phyloP scores from a whole-genome alignment of 1,140 invertebrate genomes.

The Camponotus pennsylvanicus region DNA sequence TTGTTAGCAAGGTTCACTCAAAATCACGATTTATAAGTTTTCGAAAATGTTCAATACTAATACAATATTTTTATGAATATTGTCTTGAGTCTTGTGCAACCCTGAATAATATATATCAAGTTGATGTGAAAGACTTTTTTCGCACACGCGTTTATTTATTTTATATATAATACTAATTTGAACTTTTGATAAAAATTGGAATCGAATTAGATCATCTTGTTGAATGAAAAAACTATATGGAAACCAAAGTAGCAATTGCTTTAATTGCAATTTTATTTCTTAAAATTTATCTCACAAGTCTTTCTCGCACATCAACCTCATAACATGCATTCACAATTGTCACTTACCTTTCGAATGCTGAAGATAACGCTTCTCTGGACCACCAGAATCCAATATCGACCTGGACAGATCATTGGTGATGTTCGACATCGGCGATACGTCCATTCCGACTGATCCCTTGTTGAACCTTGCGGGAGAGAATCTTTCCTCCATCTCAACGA shows the following conservation, averaged over 20 bases:
- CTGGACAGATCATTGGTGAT: slow-evolving; percentile 71
- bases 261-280: not conserved
- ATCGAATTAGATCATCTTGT: not conserved
- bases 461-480: not conserved
- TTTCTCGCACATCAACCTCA: not conserved
- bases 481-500: slow-evolving; percentile 38
- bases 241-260: not conserved
- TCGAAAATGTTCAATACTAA: no score
- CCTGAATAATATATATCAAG: no score
- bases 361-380: not conserved
- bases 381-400: slow-evolving; percentile 61
- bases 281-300: not conserved
- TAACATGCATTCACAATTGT: not conserved
- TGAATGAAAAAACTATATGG: not conserved
- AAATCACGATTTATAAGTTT: no score
- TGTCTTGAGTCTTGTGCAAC: no score
- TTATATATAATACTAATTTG: not conserved
- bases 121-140: not conserved
- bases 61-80: no score
- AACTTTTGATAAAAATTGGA: not conserved
- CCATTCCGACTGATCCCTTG: not conserved
- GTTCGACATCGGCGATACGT: slow-evolving; percentile 70
- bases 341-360: slow-evolving; percentile 15
- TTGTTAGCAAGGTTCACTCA: no score
- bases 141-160: not conserved